Evolutionary conservation across 2,113 vertebrate genomes (phyloP), one percentile per base, ranked within the genome.

Genomic region (Canis aureus): DNA sequence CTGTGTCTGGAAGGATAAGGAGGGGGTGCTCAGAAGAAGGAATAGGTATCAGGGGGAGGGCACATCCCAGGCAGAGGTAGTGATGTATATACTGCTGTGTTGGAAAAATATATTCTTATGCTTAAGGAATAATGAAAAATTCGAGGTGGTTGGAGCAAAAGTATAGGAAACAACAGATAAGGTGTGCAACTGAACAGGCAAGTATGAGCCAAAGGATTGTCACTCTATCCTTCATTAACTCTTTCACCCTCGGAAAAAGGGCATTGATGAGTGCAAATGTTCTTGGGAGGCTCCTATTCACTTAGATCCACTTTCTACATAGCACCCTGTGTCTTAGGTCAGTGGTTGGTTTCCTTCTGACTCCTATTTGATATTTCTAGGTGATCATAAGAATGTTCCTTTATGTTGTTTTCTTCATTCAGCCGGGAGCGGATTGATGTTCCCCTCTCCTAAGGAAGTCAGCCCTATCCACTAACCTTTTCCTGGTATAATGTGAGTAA

Each of bases 351-450:
- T 90, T 90, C 32, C 22, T 74, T 62, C 80, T 38, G 80, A 53
- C 64, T 92, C 49, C 22, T 73, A 25, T 8, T 78, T 82, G 73
- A 53, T 83, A 92, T 64, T 82, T 67, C 57, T 43, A 84, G 49
- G 5, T 7, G 66, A 82, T 57, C 32, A 23, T n/a, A 94, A 89
- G 20, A 94, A 67, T 51, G 74, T 71, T 57, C 67, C 59, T 87
- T 67, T 43, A 73, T 3, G 55, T 71, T 15, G 27, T 84, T 88
- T 90, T 92, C 91, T 85, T 53, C 38, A 23, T 29, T 60, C 32
- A 69, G 35, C 4, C 13, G 53, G 66, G 51, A 19, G 5, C 8
- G 10, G 32, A 9, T 2, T 38, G 60, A 15, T 5, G 5, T 66
- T 51, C 12, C 1, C 11, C 2, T 60, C 23, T 55, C 60, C 38